phyloP scores from a whole-genome alignment of 1,140 invertebrate genomes.

The Lineus longissimus region DNA sequence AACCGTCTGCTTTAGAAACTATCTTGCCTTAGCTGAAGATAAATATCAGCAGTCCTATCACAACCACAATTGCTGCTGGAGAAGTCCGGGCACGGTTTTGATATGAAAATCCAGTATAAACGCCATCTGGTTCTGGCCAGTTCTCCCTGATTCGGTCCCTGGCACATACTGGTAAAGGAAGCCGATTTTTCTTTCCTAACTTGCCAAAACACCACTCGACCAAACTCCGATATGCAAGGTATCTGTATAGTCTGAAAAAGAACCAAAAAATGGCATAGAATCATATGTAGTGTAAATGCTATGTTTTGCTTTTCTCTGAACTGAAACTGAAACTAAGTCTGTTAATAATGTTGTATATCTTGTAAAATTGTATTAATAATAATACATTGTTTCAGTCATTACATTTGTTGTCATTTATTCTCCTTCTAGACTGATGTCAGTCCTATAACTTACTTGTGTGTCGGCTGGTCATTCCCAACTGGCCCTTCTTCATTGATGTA shows the following conservation, averaged over 20 bases:
- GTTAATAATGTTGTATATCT: too few relatives aligned
- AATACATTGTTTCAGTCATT: too few relatives aligned
- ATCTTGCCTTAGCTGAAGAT: not conserved
- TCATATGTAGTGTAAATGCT: too few relatives aligned
- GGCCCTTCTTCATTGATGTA: too few relatives aligned
- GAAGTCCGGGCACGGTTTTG: not conserved
- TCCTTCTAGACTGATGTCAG: too few relatives aligned
- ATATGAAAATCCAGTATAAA: not conserved
- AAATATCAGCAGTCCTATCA: not conserved
- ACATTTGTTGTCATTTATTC: too few relatives aligned
- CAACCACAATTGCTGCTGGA: not conserved
- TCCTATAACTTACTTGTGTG: too few relatives aligned
- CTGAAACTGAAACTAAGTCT: too few relatives aligned
- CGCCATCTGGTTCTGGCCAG: not conserved
- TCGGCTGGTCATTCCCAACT: too few relatives aligned
- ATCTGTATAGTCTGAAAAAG: slow-evolving; percentile 2
- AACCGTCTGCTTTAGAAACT: not conserved
- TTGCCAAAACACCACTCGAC: not conserved
- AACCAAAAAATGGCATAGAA: too few relatives aligned
- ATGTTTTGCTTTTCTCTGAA: too few relatives aligned
- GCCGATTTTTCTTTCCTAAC: not conserved
- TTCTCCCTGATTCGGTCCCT: not conserved
- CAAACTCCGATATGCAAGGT: slow-evolving; percentile 1
- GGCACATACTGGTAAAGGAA: not conserved
- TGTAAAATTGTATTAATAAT: too few relatives aligned